Evolutionary conservation across 2,797 vertebrate genomes (phyloP), one percentile per base, ranked within the genome.

Genomic region (Xiphorhynchus erythropygius): DNA sequence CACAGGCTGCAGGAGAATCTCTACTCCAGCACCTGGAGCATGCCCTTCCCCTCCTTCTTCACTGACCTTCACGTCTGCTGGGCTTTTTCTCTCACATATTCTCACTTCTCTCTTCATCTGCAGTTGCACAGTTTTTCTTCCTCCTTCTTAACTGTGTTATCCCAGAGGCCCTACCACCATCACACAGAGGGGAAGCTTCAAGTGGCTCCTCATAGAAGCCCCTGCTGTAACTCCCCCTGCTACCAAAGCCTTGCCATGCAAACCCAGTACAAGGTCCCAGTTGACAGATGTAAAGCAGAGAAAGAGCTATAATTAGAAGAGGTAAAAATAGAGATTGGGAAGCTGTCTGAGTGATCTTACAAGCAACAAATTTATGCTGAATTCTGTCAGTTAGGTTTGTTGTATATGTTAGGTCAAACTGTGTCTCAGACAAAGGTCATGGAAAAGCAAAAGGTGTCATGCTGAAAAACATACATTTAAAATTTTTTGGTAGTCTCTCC

Each of bases 251-350:
- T 82, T 82, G 24, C 44, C 15, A 5, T 25, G 13, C 46, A 87
- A 55, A 39, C 14, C 23, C 35, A 42, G 4, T 46, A 23, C 47
- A 33, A 74, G 65, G 76, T 90, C 62, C 23, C 25, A 65, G 49
- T 9, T 92, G 75, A 84, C 82, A 91, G 79, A 77, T 85, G 60
- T 85, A 87, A 92, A 83, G 84, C 62, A 83, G 92, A 80, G 78
- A 85, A 85, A 47, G 39, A 78, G n/a, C 84, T 96, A 94, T 91
- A 94, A 87, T 96, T 92, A 84, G 87, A 91, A 87, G 62, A 91
- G 46, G 37, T 84, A 89, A 95, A 97, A 95, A 94, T 83, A 95
- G 82, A 89, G 55, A 32, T 68, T 88, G 28, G 27, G 30, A 87
- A 85, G n/a, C 52, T 78, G 39, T 86, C 68, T 89, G 71, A 73